Conservation (phyloP, 30 jellyfish, hydroid and myxozoan genomes). For the Catostylus mosaicus region DNA sequence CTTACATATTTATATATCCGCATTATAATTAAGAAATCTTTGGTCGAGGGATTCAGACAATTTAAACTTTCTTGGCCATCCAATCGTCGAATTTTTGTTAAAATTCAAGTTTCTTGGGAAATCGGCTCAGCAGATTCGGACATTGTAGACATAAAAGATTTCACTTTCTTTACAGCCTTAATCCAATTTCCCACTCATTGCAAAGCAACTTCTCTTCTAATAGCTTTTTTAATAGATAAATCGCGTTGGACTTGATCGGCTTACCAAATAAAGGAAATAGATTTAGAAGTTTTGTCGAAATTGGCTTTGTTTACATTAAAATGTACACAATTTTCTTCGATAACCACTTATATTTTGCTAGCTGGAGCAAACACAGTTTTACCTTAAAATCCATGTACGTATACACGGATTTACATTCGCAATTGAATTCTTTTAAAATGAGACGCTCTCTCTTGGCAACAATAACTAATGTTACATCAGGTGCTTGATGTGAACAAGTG, state of each 20-base stretch:
- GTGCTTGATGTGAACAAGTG: no score
- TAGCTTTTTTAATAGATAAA: slow-evolving; percentile 1
- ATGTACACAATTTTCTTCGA: background rate
- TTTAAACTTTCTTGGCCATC: background rate
- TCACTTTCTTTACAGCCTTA: background rate
- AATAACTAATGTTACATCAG: no score
- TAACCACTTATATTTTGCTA: background rate
- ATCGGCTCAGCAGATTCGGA: background rate
- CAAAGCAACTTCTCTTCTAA: background rate
- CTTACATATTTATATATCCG: background rate
- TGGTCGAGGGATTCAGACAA: background rate
- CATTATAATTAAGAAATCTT: background rate
- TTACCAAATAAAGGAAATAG: slow-evolving; percentile 15
- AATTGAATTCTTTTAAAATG: no score
- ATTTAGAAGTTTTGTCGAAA: slow-evolving; percentile 15
- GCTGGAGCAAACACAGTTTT: background rate
- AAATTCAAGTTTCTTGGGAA: background rate
- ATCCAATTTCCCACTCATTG: background rate
- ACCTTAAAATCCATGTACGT: no score
- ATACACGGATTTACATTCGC: no score
- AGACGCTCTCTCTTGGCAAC: no score
- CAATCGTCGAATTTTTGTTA: background rate
- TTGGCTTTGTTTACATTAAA: background rate
- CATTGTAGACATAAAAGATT: background rate
- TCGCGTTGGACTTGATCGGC: slow-evolving; percentile 23